phyloP scores from a whole-genome alignment of 2,888 invertebrate species.

The Sarcophaga variegata region DNA sequence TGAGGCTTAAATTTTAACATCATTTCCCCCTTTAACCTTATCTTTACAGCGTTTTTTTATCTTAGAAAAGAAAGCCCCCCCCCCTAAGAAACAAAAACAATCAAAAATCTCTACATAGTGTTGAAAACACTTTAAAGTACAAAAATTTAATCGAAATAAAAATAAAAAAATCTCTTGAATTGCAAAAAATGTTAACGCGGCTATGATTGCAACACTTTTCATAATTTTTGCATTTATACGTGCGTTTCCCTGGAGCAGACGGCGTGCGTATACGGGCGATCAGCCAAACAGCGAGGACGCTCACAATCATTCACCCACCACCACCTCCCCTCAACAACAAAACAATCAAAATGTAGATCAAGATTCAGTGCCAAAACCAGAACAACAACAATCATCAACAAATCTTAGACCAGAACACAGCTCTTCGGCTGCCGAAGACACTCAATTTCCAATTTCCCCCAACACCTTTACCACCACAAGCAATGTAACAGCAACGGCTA shows the following conservation, averaged over 20 bases:
- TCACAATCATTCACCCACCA: constrained; percentile 56
- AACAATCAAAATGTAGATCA: constrained; percentile 20
- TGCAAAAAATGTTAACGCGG: constrained; percentile 66
- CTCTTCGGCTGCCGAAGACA: neutral
- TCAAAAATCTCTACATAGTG: neutral
- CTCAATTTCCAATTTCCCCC: neutral
- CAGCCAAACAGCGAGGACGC: constrained; percentile 35
- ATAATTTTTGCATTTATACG: constrained; percentile 82
- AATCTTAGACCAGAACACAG: neutral
- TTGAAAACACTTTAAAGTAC: neutral
- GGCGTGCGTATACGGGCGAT: constrained; percentile 62
- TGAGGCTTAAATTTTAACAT: neutral
- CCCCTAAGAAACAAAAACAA: neutral
- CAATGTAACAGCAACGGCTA: constrained; percentile 17
- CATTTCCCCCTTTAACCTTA: neutral
- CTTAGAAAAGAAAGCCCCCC: neutral
- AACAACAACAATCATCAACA: constrained; percentile 50
- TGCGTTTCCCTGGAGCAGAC: constrained; percentile 81
- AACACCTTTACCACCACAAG: neutral
- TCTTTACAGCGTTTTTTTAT: constrained; percentile 40
- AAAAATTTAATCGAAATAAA: neutral
- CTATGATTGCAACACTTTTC: constrained; percentile 82
- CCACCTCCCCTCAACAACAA: constrained; percentile 38
- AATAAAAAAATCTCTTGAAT: constrained; percentile 11
- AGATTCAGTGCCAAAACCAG: constrained; percentile 49